A percentile compares a stretch with the other conserved stretches of the same genome.
Evolutionary conservation across 37 sponge, comb jelly and placozoan species (phyloP).

Genomic region (Cliona cf. orientalis): DNA sequence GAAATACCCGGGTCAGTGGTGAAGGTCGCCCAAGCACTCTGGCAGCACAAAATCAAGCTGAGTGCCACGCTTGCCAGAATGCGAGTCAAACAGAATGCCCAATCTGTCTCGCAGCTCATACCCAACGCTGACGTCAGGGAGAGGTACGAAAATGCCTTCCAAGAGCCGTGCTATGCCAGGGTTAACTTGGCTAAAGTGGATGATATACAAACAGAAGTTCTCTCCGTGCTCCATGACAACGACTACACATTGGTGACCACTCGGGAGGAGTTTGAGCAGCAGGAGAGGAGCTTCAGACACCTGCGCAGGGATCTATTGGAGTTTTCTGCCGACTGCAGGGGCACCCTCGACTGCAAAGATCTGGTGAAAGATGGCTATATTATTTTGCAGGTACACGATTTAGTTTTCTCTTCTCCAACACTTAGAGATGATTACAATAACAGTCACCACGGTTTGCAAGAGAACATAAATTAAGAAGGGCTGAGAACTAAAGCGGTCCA

Average conservation of each 20-base stretch:
- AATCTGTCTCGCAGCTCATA: conserved; percentile 34
- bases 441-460: too few relatives aligned
- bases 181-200: conserved; percentile 25
- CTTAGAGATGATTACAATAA: too few relatives aligned
- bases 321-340: conserved; percentile 58
- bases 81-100: conserved; percentile 53
- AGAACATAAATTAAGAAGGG: too few relatives aligned
- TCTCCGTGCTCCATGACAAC: conserved; percentile 11
- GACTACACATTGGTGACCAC: background rate
- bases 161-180: conserved; percentile 42
- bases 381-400: conserved; percentile 48
- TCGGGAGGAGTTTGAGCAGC: background rate
- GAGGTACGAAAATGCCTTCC: background rate
- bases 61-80: conserved; percentile 69
- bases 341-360: conserved; percentile 4
- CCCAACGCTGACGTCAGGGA: conserved; percentile 6
- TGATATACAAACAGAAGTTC: conserved; percentile 1
- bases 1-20: conserved; percentile 20
- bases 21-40: conserved; percentile 47
- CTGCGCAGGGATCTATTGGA: conserved; percentile 25
- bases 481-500: too few relatives aligned
- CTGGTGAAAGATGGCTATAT: conserved; percentile 43
- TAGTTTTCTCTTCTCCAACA: background rate
- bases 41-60: conserved; percentile 62
- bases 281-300: background rate